Conservation (phyloP, 2,797 vertebrate species). For the Loris lydekkerianus region DNA sequence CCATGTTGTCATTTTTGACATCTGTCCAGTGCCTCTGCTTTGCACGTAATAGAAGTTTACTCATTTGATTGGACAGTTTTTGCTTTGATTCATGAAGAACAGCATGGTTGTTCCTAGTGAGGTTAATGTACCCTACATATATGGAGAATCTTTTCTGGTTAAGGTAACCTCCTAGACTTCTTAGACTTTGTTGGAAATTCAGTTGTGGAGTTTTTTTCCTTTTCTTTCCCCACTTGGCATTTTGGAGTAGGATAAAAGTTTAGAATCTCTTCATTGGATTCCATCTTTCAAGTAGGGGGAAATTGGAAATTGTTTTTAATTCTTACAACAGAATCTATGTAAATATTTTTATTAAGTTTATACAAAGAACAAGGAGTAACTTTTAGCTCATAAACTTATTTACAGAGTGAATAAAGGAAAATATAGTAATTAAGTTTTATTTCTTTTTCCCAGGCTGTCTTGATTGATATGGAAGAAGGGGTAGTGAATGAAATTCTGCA, state of each 20-base stretch:
- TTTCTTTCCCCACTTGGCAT: not conserved
- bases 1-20: not conserved
- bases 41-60: not conserved
- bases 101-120: not conserved
- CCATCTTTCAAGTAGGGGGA: constrained; percentile 9
- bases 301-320: constrained; percentile 13
- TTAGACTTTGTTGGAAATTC: constrained; percentile 46
- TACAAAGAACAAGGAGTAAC: constrained; percentile 43
- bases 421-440: constrained; percentile 67
- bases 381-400: constrained; percentile 63
- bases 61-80: not conserved
- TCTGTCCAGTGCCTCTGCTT: not conserved
- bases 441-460: constrained; percentile 92
- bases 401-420: constrained; percentile 69
- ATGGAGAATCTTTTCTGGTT: constrained; percentile 35
- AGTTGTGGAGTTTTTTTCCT: not conserved
- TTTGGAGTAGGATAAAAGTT: constrained; percentile 39
- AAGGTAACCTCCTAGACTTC: not conserved
- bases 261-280: constrained; percentile 41
- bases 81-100: not conserved
- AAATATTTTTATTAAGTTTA: constrained; percentile 41
- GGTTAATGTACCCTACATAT: not conserved
- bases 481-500: constrained; percentile 97
- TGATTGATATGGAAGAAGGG: constrained; percentile 99
- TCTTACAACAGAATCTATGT: constrained; percentile 24